Conservation (phyloP, 2,888 invertebrate genomes). For the Trichogramma evanescens region DNA sequence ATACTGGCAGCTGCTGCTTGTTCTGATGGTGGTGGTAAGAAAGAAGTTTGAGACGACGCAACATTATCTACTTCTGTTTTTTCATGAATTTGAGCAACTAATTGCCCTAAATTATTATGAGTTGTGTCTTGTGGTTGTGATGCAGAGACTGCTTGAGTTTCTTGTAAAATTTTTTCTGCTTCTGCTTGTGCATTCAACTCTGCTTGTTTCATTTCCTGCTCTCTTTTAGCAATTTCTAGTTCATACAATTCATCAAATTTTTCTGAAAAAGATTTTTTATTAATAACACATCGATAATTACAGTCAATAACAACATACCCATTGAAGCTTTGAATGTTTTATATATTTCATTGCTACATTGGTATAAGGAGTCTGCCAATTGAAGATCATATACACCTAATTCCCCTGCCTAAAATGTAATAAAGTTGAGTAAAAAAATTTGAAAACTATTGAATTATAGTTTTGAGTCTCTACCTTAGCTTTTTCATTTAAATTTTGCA, state of each 20-base stretch:
- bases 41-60: not conserved
- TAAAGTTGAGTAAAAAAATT: not conserved
- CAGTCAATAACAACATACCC: constrained; percentile 28
- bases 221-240: constrained; percentile 37
- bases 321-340: constrained; percentile 32
- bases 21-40: not conserved
- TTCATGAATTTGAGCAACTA: not conserved
- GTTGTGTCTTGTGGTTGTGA: not conserved
- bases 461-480: constrained; percentile 28
- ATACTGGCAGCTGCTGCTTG: not conserved
- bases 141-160: not conserved
- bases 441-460: no score
- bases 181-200: constrained; percentile 31
- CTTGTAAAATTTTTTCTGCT: constrained; percentile 15
- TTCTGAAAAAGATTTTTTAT: constrained; percentile 23
- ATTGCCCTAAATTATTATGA: constrained; percentile 3
- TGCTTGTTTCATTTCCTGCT: constrained; percentile 54
- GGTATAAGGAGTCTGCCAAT: constrained; percentile 32
- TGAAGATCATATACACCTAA: constrained; percentile 33
- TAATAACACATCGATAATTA: not conserved
- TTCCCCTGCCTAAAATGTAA: constrained; percentile 31
- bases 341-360: constrained; percentile 33
- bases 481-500: constrained; percentile 36
- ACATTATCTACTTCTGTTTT: constrained; percentile 5
- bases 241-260: constrained; percentile 32